Conservation (phyloP, 2,888 invertebrate species). For the Drosophila anceps region DNA sequence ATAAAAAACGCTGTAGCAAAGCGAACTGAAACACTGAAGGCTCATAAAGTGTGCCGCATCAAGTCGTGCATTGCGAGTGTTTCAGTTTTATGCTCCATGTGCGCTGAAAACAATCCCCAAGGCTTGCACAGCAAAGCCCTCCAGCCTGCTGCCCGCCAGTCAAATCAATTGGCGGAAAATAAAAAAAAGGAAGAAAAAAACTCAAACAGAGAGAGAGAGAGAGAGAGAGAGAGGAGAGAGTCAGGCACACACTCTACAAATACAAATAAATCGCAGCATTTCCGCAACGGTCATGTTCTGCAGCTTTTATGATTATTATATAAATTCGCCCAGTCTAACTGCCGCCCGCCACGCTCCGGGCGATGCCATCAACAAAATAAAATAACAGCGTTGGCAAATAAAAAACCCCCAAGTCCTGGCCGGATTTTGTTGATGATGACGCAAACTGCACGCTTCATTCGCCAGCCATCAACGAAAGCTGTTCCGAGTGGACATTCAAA, state of each 20-base stretch:
- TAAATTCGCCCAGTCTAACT: constrained; percentile 54
- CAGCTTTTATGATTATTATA: constrained; percentile 77
- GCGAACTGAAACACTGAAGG: constrained; percentile 26
- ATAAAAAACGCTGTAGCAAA: constrained; percentile 42
- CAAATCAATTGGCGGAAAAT: constrained; percentile 73
- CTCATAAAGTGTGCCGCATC: constrained; percentile 63
- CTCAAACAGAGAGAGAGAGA: constrained; percentile 19
- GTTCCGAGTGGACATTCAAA: constrained; percentile 25
- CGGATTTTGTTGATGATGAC: constrained; percentile 52
- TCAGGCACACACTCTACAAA: constrained; percentile 60
- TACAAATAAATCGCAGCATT: constrained; percentile 75
- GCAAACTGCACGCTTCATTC: constrained; percentile 55
- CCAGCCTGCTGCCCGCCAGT: constrained; percentile 35
- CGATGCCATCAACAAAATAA: constrained; percentile 57
- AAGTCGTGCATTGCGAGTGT: constrained; percentile 55
- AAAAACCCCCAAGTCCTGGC: constrained; percentile 50
- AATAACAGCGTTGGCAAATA: constrained; percentile 58
- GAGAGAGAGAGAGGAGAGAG: constrained; percentile 13
- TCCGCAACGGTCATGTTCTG: constrained; percentile 72
- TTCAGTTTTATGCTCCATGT: constrained; percentile 64
- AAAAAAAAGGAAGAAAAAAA: constrained; percentile 49
- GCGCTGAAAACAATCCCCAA: constrained; percentile 57
- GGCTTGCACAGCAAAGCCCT: constrained; percentile 18
- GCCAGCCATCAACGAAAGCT: constrained; percentile 32
- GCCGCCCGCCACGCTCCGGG: constrained; percentile 14